Evolutionary conservation across 2,888 invertebrate genomes (phyloP), one percentile per base, ranked within the genome.

Genomic region (Drosophila paranaensis): DNA sequence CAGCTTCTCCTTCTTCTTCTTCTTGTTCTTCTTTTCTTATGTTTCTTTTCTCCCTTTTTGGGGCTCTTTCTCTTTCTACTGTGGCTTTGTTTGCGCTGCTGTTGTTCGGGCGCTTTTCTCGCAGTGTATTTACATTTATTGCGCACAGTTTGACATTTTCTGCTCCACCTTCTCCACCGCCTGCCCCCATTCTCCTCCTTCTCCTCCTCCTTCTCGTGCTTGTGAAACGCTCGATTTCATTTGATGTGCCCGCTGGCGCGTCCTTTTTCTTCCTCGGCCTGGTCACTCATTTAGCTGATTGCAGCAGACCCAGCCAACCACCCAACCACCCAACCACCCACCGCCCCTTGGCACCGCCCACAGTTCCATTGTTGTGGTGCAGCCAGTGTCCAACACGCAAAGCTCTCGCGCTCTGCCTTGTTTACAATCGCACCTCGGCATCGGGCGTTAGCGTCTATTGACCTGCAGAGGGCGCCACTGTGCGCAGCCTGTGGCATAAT

Each of bases 371-470:
- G 63, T 63, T 74, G 45, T 55, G 62, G 13, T 51, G 55, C 45
- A 27, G 50, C 37, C 45, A 27, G 50, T 51, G 51, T 74, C 60
- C 56, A 46, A 56, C 76, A 76, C 76, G 76, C 76, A 68, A 76
- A 61, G 60, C 55, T 40, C 43, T 56, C 33, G 33, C 33, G 20
- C 42, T 35, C 42, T 35, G 33, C 42, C 68, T 89, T 90, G 89
- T 82, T 89, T 89, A 85, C 85, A 82, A 88, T 90, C 89, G 89
- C 91, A 90, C 91, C 91, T 91, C 81, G 88, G 90, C 74, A 74
- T 74, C 76, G 64, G 51, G 33, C 53, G 48, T 50, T 16, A 14
- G 51, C 51, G 76, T 62, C 91, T 92, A 91, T 92, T 92, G 91
- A 91, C 91, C 91, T 89, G 90, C 61, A 80, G 79, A 74, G 81